These are phyloP conservation scores for Fragum whitleyi DNA, from an alignment of 2,888 invertebrate genomes.

Conservation along the genomic window DNA sequence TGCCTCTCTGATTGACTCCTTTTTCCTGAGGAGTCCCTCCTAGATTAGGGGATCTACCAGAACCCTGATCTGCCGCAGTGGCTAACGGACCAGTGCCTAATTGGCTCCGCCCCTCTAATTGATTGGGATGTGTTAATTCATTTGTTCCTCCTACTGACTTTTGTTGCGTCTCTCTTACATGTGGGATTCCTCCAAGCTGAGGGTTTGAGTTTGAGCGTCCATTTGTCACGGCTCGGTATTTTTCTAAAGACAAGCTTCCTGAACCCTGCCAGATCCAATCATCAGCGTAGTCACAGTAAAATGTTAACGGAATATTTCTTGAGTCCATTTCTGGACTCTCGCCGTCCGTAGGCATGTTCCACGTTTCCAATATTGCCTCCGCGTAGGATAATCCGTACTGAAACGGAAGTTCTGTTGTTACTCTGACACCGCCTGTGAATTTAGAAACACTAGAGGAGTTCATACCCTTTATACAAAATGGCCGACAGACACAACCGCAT, in stretches of 20 bases:
- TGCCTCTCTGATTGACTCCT: background rate
- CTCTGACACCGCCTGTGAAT: constrained; percentile 47
- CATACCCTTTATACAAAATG: constrained; percentile 27
- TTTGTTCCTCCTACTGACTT: too few relatives aligned
- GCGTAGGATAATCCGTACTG: constrained; percentile 45
- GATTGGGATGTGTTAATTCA: too few relatives aligned
- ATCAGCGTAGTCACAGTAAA: constrained; percentile 53
- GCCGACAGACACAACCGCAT: constrained; percentile 55
- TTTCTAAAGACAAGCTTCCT: background rate
- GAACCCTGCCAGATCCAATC: constrained; percentile 48
- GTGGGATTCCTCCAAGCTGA: background rate
- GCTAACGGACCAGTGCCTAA: too few relatives aligned
- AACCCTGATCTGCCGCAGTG: too few relatives aligned
- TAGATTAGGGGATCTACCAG: too few relatives aligned
- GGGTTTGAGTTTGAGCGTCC: background rate
- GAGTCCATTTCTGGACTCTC: constrained; percentile 36
- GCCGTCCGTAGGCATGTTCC: constrained; percentile 20
- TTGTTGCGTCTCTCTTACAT: background rate
- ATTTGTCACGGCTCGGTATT: background rate
- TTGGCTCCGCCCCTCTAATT: too few relatives aligned
- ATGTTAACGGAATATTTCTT: constrained; percentile 42
- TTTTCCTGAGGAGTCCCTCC: background rate
- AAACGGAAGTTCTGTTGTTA: constrained; percentile 28
- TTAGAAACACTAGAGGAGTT: background rate
- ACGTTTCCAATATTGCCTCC: constrained; percentile 43